Conservation (phyloP, 2,797 vertebrate genomes). For the Hozukius guyotensis region DNA sequence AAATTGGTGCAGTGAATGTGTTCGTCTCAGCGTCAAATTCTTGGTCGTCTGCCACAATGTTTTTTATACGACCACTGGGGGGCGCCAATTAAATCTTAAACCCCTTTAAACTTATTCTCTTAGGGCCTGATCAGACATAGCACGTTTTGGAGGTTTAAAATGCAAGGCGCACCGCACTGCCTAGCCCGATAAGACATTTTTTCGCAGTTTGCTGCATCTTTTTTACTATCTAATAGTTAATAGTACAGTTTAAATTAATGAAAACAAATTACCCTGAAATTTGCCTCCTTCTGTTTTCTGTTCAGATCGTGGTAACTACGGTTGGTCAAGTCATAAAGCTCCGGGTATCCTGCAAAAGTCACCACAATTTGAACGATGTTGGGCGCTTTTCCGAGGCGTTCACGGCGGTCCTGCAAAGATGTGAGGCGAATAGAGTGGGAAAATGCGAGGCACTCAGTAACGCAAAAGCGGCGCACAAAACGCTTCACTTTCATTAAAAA, state of each 20-base stretch:
- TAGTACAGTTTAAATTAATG: fast-evolving
- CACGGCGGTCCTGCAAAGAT: neutral
- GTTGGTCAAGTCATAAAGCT: too few species aligned
- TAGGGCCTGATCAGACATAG: neutral
- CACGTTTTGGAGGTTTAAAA: too few species aligned
- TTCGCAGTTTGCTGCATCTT: fast-evolving
- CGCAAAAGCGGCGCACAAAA: neutral
- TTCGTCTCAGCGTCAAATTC: neutral
- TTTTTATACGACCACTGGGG: neutral
- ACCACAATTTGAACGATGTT: neutral
- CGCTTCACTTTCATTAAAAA: neutral
- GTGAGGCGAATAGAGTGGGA: neutral
- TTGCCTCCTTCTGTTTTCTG: too few species aligned
- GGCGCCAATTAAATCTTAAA: neutral
- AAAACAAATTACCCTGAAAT: too few species aligned
- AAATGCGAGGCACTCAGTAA: neutral
- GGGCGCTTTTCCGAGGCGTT: neutral
- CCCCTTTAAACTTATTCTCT: neutral
- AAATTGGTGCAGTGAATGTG: neutral
- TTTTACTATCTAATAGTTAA: neutral
- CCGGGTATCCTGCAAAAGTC: neutral
- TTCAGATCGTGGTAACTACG: fast-evolving
- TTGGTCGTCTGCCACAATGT: neutral
- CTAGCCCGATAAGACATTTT: neutral
- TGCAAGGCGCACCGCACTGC: fast-evolving